phyloP scores from a whole-genome alignment of 1,140 invertebrate genomes.

The Tenebrio molitor region DNA sequence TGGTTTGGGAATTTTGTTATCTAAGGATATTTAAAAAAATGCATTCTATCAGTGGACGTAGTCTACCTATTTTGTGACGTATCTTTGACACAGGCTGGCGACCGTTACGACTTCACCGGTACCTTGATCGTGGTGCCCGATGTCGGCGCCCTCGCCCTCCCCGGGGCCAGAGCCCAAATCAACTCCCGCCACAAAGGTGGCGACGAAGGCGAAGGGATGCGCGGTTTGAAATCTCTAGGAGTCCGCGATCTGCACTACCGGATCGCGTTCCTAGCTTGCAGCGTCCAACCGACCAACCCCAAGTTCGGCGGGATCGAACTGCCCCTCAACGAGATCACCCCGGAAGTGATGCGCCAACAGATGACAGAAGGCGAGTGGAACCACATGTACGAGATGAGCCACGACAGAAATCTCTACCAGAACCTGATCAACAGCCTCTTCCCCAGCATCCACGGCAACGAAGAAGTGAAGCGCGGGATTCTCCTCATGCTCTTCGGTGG shows the following conservation, averaged over 20 bases:
- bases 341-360: slow-evolving; percentile 93
- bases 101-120: slow-evolving; percentile 96
- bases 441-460: slow-evolving; percentile 97
- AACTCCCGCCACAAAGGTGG: slow-evolving; percentile 79
- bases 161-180: slow-evolving; percentile 89
- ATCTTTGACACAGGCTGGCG: too few species aligned
- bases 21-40: too few species aligned
- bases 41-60: too few species aligned
- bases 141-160: slow-evolving; percentile 87
- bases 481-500: slow-evolving; percentile 98
- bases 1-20: too few species aligned
- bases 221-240: slow-evolving; percentile 90
- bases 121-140: slow-evolving; percentile 98
- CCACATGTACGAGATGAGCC: slow-evolving; percentile 96
- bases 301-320: slow-evolving; percentile 86
- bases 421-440: slow-evolving; percentile 96
- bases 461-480: slow-evolving; percentile 97
- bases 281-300: slow-evolving; percentile 87
- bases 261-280: slow-evolving; percentile 95
- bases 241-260: slow-evolving; percentile 96
- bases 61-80: too few species aligned
- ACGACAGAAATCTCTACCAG: slow-evolving; percentile 92
- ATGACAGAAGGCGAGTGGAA: slow-evolving; percentile 97
- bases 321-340: slow-evolving; percentile 85
- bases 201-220: slow-evolving; percentile 88